A percentile compares a stretch with the other conserved stretches of the same genome.
Conservation (phyloP, 2,797 vertebrate genomes). For the Helarctos malayanus region DNA sequence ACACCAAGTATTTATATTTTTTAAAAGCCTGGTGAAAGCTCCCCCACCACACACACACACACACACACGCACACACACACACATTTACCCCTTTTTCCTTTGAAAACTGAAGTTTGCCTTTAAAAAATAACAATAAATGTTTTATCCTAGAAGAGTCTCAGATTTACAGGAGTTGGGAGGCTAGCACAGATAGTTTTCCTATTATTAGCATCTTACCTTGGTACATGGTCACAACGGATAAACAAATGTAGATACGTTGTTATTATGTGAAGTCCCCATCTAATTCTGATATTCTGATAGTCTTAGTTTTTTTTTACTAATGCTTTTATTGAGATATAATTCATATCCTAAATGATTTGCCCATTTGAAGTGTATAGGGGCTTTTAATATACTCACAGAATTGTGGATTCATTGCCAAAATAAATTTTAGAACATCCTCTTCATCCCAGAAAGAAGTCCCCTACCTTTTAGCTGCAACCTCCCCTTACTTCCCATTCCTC, state of each 20-base stretch:
- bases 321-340: background rate
- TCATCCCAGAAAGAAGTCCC: background rate
- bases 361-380: background rate
- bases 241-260: background rate
- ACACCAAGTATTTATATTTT: constrained; percentile 65
- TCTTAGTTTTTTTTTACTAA: background rate
- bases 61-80: too few relatives aligned
- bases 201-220: background rate
- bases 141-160: background rate
- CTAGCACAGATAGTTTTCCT: background rate
- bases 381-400: background rate
- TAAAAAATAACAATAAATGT: background rate
- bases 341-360: background rate
- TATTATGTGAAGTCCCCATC: background rate
- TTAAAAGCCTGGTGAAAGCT: constrained; percentile 22
- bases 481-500: background rate
- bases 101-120: constrained; percentile 29
- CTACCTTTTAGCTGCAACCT: background rate
- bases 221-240: background rate
- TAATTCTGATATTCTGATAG: background rate
- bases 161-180: background rate
- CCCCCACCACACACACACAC: background rate
- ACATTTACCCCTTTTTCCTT: constrained; percentile 25
- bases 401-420: background rate
- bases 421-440: constrained; percentile 8